Evolutionary conservation across 2,888 invertebrate species (phyloP).

Genomic region (Adineta ricciae): DNA sequence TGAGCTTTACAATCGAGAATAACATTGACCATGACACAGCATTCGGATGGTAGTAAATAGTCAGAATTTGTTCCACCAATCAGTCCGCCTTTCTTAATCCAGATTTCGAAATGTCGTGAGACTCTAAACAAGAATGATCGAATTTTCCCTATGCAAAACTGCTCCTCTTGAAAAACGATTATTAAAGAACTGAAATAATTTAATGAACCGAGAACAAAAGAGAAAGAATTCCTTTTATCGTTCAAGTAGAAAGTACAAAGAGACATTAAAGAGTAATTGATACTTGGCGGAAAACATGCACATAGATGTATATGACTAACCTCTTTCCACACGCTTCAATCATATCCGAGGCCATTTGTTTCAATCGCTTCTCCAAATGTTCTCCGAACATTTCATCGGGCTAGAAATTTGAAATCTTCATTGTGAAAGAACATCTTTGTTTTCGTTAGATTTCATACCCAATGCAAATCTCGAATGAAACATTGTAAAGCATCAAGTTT

Average conservation of each 20-base stretch:
- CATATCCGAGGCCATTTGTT: conserved; percentile 97
- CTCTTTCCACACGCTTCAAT: conserved; percentile 90
- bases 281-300: no score
- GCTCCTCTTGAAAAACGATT: no score
- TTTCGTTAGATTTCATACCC: conserved; percentile 55
- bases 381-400: conserved; percentile 92
- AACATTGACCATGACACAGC: conserved; percentile 98
- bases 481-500: conserved; percentile 94
- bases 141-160: no score
- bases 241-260: no score
- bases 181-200: conserved; percentile 29
- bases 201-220: not conserved
- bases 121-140: no score
- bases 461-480: conserved; percentile 90
- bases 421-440: no score
- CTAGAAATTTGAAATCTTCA: not conserved
- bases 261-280: no score
- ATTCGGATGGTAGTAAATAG: conserved; percentile 90
- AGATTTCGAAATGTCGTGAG: conserved; percentile 61
- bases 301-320: conserved; percentile 40
- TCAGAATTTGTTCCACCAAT: conserved; percentile 62
- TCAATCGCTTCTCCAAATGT: conserved; percentile 86
- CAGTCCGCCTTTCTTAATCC: conserved; percentile 48
- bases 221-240: conserved; percentile 34
- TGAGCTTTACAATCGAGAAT: conserved; percentile 64